A percentile compares a stretch with the other conserved stretches of the same genome.
These are phyloP conservation scores for Halcyon badia DNA, from an alignment of 2,797 vertebrate species.

Conservation along the genomic window DNA sequence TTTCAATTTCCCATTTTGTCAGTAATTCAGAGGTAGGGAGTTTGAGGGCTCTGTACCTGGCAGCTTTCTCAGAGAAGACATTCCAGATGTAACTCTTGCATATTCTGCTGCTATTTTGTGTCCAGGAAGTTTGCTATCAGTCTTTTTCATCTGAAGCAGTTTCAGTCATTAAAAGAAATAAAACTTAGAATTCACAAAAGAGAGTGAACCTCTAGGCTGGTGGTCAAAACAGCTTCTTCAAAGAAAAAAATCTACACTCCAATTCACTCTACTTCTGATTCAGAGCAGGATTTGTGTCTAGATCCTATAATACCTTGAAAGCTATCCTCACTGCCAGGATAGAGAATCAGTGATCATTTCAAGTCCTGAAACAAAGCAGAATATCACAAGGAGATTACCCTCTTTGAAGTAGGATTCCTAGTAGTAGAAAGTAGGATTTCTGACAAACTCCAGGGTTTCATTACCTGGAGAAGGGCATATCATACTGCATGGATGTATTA, in stretches of 20 bases:
- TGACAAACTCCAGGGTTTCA: background rate
- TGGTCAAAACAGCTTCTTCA: background rate
- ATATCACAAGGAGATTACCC: background rate
- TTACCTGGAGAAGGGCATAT: background rate
- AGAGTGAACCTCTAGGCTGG: background rate
- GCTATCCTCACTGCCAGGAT: background rate
- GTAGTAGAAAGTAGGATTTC: background rate
- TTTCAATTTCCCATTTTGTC: background rate
- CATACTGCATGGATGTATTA: background rate
- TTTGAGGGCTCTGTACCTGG: background rate
- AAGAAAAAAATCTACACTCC: background rate
- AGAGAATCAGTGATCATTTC: background rate
- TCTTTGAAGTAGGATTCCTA: background rate
- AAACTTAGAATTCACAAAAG: background rate
- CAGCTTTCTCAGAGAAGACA: background rate
- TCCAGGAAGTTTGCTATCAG: background rate
- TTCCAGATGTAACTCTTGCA: background rate
- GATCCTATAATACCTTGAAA: background rate
- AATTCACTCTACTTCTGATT: background rate
- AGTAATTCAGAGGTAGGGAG: background rate
- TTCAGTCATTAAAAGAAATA: background rate
- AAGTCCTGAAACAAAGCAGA: background rate
- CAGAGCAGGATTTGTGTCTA: background rate
- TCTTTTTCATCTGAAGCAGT: background rate
- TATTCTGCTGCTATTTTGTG: background rate